Evolutionary conservation across 2,797 vertebrate genomes (phyloP).

Genomic region (Pseudochirops corinnae): DNA sequence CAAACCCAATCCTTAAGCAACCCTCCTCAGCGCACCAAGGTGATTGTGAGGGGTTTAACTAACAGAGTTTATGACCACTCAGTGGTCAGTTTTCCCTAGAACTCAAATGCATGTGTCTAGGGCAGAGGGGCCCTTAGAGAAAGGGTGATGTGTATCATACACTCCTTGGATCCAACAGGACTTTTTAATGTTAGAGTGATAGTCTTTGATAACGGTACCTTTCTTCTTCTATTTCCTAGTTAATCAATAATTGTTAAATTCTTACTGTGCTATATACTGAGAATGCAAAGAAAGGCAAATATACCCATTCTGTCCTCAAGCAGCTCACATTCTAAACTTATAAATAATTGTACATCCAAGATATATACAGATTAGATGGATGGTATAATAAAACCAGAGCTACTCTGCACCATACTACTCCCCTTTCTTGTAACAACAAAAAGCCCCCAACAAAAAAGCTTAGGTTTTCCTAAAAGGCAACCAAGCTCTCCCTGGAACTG

Average conservation of each 20-base stretch:
- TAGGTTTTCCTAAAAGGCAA: not conserved
- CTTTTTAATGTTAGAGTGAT: not conserved
- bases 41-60: not conserved
- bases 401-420: not conserved
- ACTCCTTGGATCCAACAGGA: not conserved
- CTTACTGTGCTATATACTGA: not conserved
- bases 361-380: not conserved
- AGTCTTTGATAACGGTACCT: not conserved
- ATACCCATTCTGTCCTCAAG: not conserved
- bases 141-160: not conserved
- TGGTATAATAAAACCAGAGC: not conserved
- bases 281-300: not conserved
- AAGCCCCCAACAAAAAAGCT: not conserved
- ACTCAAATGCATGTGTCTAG: not conserved
- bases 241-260: not conserved
- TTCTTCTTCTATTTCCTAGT: not conserved
- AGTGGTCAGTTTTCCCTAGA: not conserved
- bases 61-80: not conserved
- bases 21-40: not conserved
- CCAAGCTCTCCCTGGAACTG: not conserved
- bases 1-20: not conserved
- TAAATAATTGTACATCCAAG: not conserved
- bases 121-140: not conserved
- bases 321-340: not conserved
- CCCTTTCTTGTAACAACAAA: not conserved